Evolutionary conservation across 2,888 invertebrate species (phyloP).

Genomic region (Aleiodes leptofemur): DNA sequence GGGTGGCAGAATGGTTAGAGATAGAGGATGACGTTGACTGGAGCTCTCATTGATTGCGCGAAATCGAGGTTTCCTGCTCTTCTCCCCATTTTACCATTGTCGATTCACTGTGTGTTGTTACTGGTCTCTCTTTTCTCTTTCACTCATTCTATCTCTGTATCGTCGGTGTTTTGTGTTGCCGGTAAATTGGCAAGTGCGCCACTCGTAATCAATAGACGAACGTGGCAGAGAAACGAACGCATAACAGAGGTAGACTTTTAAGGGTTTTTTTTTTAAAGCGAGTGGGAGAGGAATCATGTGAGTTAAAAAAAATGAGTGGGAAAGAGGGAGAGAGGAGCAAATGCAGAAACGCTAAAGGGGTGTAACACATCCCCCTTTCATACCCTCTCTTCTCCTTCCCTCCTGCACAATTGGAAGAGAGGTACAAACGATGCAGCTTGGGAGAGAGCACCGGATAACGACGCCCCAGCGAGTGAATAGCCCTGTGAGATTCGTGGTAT

Average conservation of each 20-base stretch:
- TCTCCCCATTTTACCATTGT: conserved; percentile 54
- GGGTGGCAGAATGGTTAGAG: conserved; percentile 48
- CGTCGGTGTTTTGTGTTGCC: conserved; percentile 59
- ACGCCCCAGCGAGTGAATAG: conserved; percentile 52
- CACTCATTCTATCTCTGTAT: conserved; percentile 43
- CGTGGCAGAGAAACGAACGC: conserved; percentile 25
- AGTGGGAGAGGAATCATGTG: conserved; percentile 5
- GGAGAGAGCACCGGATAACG: conserved; percentile 42
- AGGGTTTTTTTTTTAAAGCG: neutral
- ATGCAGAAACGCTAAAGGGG: conserved; percentile 43
- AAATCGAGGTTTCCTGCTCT: conserved; percentile 65
- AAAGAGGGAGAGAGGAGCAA: conserved; percentile 8
- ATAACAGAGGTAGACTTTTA: conserved; percentile 22
- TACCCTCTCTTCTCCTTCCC: neutral
- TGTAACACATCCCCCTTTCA: conserved; percentile 37
- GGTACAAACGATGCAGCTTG: conserved; percentile 27
- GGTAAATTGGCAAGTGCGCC: conserved; percentile 63
- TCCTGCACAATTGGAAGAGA: conserved; percentile 5
- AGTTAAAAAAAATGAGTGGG: conserved; percentile 15
- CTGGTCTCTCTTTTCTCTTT: conserved; percentile 48
- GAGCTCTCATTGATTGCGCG: conserved; percentile 64
- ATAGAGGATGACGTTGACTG: conserved; percentile 51
- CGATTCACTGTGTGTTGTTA: conserved; percentile 44
- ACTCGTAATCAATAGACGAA: conserved; percentile 46
- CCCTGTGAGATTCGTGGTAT: conserved; percentile 48